phyloP scores from a whole-genome alignment of 2,797 vertebrate species.

The Acrocephalus scirpaceus region DNA sequence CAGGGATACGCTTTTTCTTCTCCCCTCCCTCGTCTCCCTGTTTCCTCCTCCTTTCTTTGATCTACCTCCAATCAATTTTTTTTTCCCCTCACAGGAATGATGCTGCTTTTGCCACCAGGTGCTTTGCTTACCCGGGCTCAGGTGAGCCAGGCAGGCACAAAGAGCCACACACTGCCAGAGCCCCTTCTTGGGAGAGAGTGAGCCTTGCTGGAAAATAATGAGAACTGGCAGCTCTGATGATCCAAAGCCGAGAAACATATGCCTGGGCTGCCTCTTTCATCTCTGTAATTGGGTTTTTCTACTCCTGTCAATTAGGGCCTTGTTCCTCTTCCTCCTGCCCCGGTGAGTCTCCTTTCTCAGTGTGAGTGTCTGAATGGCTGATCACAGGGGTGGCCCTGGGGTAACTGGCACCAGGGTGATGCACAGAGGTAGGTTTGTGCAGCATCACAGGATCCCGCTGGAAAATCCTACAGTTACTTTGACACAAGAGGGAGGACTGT shows the following conservation, averaged over 20 bases:
- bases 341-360: not conserved
- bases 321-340: not conserved
- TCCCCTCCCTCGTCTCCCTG: not conserved
- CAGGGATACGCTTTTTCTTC: fast-evolving
- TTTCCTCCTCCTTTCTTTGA: not conserved
- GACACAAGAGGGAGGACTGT: not conserved
- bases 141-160: not conserved
- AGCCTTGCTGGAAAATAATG: conserved; percentile 55
- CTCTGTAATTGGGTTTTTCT: conserved; percentile 62
- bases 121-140: not conserved
- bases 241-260: conserved; percentile 55
- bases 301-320: conserved; percentile 50
- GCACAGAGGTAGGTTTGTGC: not conserved
- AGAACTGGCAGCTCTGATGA: conserved; percentile 58
- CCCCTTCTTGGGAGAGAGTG: conserved; percentile 4
- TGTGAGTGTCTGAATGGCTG: not conserved
- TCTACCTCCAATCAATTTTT: not conserved
- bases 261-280: conserved; percentile 61
- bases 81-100: not conserved
- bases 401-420: not conserved
- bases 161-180: not conserved
- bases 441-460: not conserved
- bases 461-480: not conserved
- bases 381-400: conserved; percentile 5
- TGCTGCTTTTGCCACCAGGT: not conserved